Evolutionary conservation across 2,888 invertebrate species (phyloP).

Genomic region (Stenolophus ochropezus): DNA sequence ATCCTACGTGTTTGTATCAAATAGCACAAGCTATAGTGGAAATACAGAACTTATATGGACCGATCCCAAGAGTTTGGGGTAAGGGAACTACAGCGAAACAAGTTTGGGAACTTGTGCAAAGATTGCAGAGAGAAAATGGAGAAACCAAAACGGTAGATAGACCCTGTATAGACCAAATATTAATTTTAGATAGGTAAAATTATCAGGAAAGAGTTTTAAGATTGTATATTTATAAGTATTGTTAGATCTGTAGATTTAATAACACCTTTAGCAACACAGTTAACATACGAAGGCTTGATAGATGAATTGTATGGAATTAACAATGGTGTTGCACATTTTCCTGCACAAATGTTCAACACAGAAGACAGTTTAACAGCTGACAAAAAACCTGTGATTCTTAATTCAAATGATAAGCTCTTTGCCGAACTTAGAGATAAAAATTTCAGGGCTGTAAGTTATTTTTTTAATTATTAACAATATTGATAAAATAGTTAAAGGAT

Average conservation of each 20-base stretch:
- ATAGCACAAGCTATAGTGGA: constrained; percentile 90
- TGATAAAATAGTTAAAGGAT: neutral
- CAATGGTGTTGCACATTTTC: constrained; percentile 86
- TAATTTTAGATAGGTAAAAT: constrained; percentile 83
- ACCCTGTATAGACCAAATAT: constrained; percentile 85
- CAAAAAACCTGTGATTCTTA: constrained; percentile 86
- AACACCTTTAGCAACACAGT: constrained; percentile 93
- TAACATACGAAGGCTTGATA: constrained; percentile 97
- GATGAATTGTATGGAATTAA: constrained; percentile 95
- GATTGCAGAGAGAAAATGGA: constrained; percentile 81
- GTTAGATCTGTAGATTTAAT: constrained; percentile 90
- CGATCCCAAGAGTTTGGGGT: constrained; percentile 91
- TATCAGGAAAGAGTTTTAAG: neutral
- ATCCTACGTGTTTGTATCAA: constrained; percentile 90
- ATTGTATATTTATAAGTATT: neutral
- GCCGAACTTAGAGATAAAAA: constrained; percentile 93
- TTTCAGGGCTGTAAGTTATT: constrained; percentile 86
- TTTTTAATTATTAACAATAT: neutral
- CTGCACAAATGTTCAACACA: constrained; percentile 87
- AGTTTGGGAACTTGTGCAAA: constrained; percentile 90
- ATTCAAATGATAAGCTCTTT: constrained; percentile 92
- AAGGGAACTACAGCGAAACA: constrained; percentile 92
- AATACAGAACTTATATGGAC: constrained; percentile 91
- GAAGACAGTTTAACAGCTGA: constrained; percentile 79
- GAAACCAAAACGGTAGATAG: constrained; percentile 72